Base-by-base conservation (phyloP, 2,113 vertebrate genomes). In the Telmatochromis sp. region DNA sequence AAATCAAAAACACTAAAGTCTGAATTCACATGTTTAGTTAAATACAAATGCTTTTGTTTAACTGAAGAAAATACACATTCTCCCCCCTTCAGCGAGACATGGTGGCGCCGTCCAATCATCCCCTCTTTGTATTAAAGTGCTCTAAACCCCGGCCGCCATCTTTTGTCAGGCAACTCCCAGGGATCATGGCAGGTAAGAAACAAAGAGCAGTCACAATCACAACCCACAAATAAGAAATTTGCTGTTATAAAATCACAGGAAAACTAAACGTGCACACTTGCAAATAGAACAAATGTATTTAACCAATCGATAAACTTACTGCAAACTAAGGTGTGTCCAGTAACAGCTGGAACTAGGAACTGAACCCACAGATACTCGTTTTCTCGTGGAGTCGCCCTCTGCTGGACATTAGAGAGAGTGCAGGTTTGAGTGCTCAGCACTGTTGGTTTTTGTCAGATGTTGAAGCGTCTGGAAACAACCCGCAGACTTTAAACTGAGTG, bases 211-310 rank as follows among this genome's bases (percentile, higher is more conserved):
- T 35, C 58, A 3, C 58, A 63, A n/a, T 35, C 17, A 12, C 31
- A 63, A 63, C 17, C 9, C 17, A n/a, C 17, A 12, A 0, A 63
- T n/a, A 35, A 35, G 58, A 63, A 63, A 7, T 63, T 1, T 3
- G 0, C 2, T 31, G 58, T 2, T 63, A 19, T 63, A 35, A 63
- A 35, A 3, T 35, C 6, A 63, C 17, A 63, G 9, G 9, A 0
- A 63, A 35, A 35, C 58, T 19, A 63, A 63, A 35, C 1, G 9
- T 35, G 31, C 31, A 11, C 1, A 3, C 31, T 35, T 63, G 17
- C 17, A 63, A 63, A 35, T 35, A 63, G 9, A 63, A 12, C 58
- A 35, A 63, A 35, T n/a, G 31, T 35, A 63, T 63, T 63, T 35
- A 35, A 63, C 17, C 31, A 35, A n/a, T 35, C 58, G 0, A 63